Evolutionary conservation across 2,797 vertebrate species (phyloP).

Genomic region (Gila robusta): DNA sequence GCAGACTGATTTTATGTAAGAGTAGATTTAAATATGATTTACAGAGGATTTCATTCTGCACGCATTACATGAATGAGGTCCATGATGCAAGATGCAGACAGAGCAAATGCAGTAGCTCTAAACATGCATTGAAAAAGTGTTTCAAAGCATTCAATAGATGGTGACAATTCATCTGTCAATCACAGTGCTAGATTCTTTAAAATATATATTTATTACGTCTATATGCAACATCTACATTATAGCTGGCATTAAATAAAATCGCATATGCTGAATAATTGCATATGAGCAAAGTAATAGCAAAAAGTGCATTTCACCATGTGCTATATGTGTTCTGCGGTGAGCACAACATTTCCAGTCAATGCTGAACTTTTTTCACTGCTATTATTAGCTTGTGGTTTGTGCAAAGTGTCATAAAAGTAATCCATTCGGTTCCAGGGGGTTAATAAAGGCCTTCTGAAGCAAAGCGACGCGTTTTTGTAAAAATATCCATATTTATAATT

Average conservation of each 20-base stretch:
- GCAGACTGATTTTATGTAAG: neutral
- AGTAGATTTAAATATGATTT: neutral
- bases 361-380: neutral
- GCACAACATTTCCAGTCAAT: neutral
- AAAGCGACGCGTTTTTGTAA: too few relatives aligned
- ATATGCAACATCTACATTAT: neutral
- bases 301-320: neutral
- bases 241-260: neutral
- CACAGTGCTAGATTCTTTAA: too few relatives aligned
- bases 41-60: neutral
- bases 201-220: too few relatives aligned
- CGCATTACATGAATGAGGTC: neutral
- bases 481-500: too few relatives aligned
- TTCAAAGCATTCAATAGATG: neutral
- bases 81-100: neutral
- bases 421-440: too few relatives aligned
- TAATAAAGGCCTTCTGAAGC: too few relatives aligned
- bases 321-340: neutral
- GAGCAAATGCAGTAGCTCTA: neutral
- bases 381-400: neutral
- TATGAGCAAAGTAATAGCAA: neutral
- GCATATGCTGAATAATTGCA: neutral
- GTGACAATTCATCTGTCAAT: too few relatives aligned
- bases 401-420: too few relatives aligned
- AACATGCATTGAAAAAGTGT: neutral